A percentile compares a stretch with the other conserved stretches of the same genome.
These are phyloP conservation scores for Aix galericulata DNA, from an alignment of 2,113 vertebrate genomes.

Conservation along the genomic window DNA sequence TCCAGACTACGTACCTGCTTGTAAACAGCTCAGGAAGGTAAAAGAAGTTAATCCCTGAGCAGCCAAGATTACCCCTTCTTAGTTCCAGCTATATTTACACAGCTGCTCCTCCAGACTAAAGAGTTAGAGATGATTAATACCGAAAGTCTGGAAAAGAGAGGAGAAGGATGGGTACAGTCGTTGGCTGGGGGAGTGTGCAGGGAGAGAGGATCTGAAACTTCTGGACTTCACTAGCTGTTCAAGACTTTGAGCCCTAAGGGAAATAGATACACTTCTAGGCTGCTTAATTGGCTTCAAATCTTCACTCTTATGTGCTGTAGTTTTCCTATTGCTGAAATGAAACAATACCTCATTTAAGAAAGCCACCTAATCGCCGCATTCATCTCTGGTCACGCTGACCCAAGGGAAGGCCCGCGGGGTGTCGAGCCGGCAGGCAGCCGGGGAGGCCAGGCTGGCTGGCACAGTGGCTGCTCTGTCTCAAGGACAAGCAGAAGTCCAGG, in stretches of 20 bases:
- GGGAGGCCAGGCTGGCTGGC: constrained; percentile 20
- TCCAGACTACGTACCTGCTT: background rate
- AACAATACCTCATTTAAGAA: constrained; percentile 50
- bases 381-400: background rate
- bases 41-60: constrained; percentile 5
- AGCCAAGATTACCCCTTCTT: constrained; percentile 23
- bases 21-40: background rate
- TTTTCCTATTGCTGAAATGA: constrained; percentile 57
- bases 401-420: background rate
- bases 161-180: background rate
- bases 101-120: constrained; percentile 7
- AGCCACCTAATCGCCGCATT: background rate
- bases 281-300: constrained; percentile 15
- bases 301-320: background rate
- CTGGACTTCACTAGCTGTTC: background rate
- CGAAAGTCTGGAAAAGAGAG: background rate
- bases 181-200: background rate
- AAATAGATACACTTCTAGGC: background rate
- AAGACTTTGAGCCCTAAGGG: background rate
- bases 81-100: constrained; percentile 32
- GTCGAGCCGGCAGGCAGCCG: background rate
- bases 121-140: constrained; percentile 19
- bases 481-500: constrained; percentile 47
- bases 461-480: background rate
- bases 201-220: background rate